Evolutionary conservation across 2,888 invertebrate species (phyloP).

Genomic region (Sacculina carcini): DNA sequence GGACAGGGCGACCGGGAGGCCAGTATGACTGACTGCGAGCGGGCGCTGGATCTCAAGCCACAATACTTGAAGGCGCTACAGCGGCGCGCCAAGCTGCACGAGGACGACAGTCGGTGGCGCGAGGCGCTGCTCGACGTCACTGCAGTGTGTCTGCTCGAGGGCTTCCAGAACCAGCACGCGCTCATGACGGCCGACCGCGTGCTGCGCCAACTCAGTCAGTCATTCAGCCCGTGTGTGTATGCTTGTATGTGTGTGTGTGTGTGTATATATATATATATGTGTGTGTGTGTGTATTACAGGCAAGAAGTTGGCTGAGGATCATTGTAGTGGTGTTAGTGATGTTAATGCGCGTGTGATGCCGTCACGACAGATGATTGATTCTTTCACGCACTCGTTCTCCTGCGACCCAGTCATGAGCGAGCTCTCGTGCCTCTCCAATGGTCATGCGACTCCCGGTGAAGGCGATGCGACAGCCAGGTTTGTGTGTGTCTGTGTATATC

Average conservation of each 20-base stretch:
- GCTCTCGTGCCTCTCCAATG: too few species aligned
- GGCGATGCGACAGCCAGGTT: neutral
- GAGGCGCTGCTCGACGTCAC: constrained; percentile 74
- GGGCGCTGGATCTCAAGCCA: constrained; percentile 22
- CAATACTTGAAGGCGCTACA: constrained; percentile 17
- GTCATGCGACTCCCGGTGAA: too few species aligned
- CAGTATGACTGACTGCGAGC: constrained; percentile 23
- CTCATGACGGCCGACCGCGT: constrained; percentile 63
- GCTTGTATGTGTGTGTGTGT: neutral
- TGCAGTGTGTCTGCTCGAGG: constrained; percentile 67
- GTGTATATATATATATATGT: neutral
- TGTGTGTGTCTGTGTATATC: neutral
- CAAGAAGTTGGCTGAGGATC: too few species aligned
- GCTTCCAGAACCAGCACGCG: constrained; percentile 53
- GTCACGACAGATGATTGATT: too few species aligned
- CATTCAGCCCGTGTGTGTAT: too few species aligned
- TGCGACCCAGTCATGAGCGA: too few species aligned
- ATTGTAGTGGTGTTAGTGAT: too few species aligned
- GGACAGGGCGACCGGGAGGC: constrained; percentile 29
- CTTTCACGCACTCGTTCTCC: too few species aligned
- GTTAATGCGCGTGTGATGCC: too few species aligned
- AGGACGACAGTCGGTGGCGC: constrained; percentile 47
- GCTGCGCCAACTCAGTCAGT: constrained; percentile 45
- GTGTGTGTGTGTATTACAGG: too few species aligned
- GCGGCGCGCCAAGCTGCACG: constrained; percentile 24